Conservation (phyloP, 2,797 vertebrate species). For the Xiphorhynchus erythropygius region DNA sequence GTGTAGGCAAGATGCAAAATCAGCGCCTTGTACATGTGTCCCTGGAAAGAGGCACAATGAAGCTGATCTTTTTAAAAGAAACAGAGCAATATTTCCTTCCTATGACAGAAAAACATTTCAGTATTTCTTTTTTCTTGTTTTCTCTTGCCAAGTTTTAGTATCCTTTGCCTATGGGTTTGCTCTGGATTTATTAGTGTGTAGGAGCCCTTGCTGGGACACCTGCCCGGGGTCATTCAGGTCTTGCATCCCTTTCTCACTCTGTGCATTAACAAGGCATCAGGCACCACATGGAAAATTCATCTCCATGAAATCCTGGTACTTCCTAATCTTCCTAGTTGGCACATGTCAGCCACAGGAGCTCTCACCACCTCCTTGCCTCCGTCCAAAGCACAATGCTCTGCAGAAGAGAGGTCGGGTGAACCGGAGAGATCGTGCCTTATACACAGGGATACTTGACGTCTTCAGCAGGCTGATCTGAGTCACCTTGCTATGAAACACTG, state of each 20-base stretch:
- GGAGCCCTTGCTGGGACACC: not conserved
- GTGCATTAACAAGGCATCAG: not conserved
- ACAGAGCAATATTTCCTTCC: not conserved
- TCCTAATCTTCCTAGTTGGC: not conserved
- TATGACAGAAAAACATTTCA: not conserved
- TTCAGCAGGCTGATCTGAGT: constrained; percentile 18
- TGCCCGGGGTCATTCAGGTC: not conserved
- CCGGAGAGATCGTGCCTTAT: constrained; percentile 47
- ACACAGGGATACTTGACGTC: not conserved
- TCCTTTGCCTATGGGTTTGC: not conserved
- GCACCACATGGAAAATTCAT: not conserved
- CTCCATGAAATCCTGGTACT: not conserved
- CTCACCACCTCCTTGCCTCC: not conserved
- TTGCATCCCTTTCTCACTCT: not conserved
- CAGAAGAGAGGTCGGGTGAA: not conserved
- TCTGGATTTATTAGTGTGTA: not conserved
- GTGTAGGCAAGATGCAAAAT: not conserved
- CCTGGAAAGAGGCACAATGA: not conserved
- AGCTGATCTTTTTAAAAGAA: not conserved
- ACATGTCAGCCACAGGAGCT: constrained; percentile 3
- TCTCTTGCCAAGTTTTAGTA: not conserved
- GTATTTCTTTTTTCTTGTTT: not conserved
- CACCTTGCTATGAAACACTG: constrained; percentile 9
- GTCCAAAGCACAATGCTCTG: constrained; percentile 23
- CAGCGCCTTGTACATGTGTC: not conserved